These are phyloP conservation scores for Melanchra persicariae DNA, from an alignment of 2,888 invertebrate species.

Conservation along the genomic window DNA sequence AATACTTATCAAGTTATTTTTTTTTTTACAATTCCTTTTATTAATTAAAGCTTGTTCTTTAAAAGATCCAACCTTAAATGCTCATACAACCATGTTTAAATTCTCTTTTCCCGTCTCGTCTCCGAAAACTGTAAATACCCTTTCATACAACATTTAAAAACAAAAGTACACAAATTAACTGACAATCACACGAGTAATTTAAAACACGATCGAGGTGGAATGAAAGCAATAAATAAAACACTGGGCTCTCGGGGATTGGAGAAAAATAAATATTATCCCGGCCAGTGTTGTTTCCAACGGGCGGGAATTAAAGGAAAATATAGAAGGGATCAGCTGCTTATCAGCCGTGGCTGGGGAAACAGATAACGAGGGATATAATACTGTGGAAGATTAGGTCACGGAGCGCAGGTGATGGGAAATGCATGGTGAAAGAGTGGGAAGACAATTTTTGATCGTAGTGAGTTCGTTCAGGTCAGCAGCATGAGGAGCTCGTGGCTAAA, in stretches of 20 bases:
- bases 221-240: constrained; percentile 80
- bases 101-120: background rate
- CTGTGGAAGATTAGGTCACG: constrained; percentile 29
- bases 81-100: background rate
- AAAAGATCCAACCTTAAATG: background rate
- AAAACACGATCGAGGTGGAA: constrained; percentile 79
- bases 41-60: background rate
- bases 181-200: constrained; percentile 81
- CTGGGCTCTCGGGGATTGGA: constrained; percentile 70
- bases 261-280: constrained; percentile 75
- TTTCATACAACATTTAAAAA: constrained; percentile 59
- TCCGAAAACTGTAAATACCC: constrained; percentile 13
- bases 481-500: too few species aligned
- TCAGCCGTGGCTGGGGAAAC: constrained; percentile 41
- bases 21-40: too few species aligned
- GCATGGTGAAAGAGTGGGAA: background rate
- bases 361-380: constrained; percentile 40
- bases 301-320: constrained; percentile 65
- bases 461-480: too few species aligned
- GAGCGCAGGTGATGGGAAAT: constrained; percentile 11
- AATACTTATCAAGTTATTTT: too few species aligned
- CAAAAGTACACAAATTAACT: constrained; percentile 75
- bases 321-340: constrained; percentile 61
- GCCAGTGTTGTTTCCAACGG: constrained; percentile 63
- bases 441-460: background rate